Base-by-base conservation (phyloP, 2,113 vertebrate species). In the Atractosteus spatula region DNA sequence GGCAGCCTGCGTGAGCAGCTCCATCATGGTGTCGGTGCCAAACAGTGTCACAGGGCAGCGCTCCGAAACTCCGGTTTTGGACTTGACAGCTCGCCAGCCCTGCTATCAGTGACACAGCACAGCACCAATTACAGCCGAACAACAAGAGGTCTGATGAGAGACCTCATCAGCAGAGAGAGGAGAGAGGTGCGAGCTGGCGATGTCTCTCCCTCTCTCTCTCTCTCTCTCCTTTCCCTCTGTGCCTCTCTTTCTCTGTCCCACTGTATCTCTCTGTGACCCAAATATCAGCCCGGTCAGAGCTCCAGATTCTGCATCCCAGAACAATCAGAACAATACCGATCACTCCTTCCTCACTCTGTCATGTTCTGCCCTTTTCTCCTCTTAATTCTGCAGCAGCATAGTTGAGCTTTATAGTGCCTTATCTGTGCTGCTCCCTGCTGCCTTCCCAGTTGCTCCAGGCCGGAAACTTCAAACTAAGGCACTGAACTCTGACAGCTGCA, bases 221-320 rank as follows among this genome's bases (percentile, higher is more conserved):
- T 41, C 54, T 55, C 54, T 42, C n/a, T 2, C 64, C 8, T 42
- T 41, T 43, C 10, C 44, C 42, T 66, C 64, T 66, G 17, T 29
- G 8, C 3, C 13, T 17, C 13, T 4, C 17, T 65, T 8, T 41
- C 8, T 6, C 70, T 13, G 0, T 29, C 43, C 56, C 0, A 45
- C 42, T n/a, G 1, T 16, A 3, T 8, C 56, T 8, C 13, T 4
- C 41, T 45, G 11, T 43, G 6, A 11, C 10, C 43, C 55, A 42
- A 16, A n/a, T 12, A 42, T 7, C 43, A 44, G 41, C 55, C n/a
- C 14, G 41, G 8, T 47, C 16, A 65, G 67, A 29, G n/a, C 10
- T 44, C 63, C 16, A 47, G 71, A 59, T 66, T 74, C 10, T 77
- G 14, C 74, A 66, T 67, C 70, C 72, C 74, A 68, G 73, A 76